Conservation (phyloP, 2,888 invertebrate genomes). For the Hedychridium roseum region DNA sequence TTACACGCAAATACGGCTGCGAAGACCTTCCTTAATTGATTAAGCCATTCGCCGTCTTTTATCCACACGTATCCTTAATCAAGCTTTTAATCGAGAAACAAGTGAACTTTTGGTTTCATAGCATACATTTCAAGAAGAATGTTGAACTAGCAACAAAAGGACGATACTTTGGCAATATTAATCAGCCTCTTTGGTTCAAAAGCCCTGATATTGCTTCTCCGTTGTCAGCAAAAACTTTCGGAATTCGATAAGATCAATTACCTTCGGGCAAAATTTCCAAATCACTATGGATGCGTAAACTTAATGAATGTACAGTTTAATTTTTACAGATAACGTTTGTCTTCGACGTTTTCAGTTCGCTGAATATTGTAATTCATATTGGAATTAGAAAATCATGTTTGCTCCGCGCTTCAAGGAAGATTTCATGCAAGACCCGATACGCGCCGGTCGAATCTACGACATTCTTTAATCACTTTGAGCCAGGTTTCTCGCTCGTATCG, state of each 20-base stretch:
- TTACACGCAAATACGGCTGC: conserved; percentile 50
- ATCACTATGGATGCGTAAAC: no score
- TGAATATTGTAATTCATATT: no score
- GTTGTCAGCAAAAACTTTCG: no score
- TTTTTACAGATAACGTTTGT: no score
- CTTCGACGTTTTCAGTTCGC: no score
- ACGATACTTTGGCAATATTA: conserved; percentile 62
- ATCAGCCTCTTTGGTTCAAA: conserved; percentile 62
- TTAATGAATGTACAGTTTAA: no score
- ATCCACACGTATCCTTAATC: conserved; percentile 30
- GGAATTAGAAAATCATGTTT: no score
- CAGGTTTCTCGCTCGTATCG: no score
- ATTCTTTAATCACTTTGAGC: no score
- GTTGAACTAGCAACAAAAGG: conserved; percentile 46
- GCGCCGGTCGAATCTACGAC: no score
- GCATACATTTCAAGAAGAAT: conserved; percentile 38
- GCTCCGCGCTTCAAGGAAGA: conserved; percentile 22
- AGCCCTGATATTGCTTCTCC: conserved; percentile 49
- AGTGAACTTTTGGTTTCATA: conserved; percentile 45
- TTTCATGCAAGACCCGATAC: conserved; percentile 14
- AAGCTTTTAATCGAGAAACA: conserved; percentile 32
- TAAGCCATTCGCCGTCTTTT: conserved; percentile 42
- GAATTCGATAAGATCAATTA: no score
- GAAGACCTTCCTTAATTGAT: conserved; percentile 37
- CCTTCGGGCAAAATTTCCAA: no score